phyloP scores from a whole-genome alignment of 2,797 vertebrate genomes.

The Catostomus latipinnis region DNA sequence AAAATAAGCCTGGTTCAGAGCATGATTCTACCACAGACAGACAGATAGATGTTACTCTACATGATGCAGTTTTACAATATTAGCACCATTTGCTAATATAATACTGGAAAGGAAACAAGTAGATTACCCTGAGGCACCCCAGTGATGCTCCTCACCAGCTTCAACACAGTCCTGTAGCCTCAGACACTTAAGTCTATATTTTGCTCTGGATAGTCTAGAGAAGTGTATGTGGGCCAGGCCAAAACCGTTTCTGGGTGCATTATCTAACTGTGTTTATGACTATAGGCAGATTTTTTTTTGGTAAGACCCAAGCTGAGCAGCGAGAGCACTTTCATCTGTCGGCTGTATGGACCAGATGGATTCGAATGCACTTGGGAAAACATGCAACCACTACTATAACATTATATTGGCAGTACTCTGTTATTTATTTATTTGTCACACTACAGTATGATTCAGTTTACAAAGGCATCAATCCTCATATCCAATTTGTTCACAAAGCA shows the following conservation, averaged over 20 bases:
- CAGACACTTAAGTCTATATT: conserved; percentile 15
- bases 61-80: background rate
- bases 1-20: background rate
- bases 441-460: conserved; percentile 39
- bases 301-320: conserved; percentile 42
- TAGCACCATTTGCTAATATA: background rate
- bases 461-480: conserved; percentile 45
- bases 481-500: conserved; percentile 39
- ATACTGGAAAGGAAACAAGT: conserved; percentile 1
- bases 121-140: conserved; percentile 19
- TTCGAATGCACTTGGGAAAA: conserved; percentile 30
- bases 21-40: too few species aligned
- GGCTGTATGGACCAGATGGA: conserved; percentile 41
- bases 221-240: conserved; percentile 29
- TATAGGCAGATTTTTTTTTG: conserved; percentile 51
- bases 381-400: conserved; percentile 37
- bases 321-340: conserved; percentile 45
- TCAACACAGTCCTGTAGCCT: conserved; percentile 9
- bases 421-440: conserved; percentile 45
- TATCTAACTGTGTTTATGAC: conserved; percentile 29
- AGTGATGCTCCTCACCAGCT: conserved; percentile 14
- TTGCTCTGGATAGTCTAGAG: conserved; percentile 18
- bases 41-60: background rate
- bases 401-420: conserved; percentile 29
- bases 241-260: conserved; percentile 13